phyloP scores from a whole-genome alignment of 2,113 vertebrate genomes.

The Spermophilus dauricus region DNA sequence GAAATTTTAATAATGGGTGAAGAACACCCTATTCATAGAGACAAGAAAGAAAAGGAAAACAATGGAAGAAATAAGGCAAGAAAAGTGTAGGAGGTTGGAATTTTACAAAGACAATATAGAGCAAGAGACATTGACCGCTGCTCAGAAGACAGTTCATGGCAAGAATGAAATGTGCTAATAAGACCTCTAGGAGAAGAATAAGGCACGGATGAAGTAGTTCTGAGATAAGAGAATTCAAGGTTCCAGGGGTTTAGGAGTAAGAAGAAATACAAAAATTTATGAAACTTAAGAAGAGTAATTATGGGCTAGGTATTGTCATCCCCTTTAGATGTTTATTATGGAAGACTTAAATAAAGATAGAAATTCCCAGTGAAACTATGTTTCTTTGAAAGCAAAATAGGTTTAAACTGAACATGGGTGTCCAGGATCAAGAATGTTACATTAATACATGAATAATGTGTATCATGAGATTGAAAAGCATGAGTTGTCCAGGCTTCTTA shows the following conservation, averaged over 20 bases:
- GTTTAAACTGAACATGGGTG: not conserved
- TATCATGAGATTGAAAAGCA: not conserved
- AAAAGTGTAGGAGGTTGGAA: not conserved
- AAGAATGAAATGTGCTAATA: not conserved
- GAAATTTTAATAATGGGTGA: not conserved
- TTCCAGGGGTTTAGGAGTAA: not conserved
- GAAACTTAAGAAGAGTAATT: not conserved
- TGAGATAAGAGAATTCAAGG: not conserved
- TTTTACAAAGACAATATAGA: not conserved
- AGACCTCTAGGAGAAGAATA: not conserved
- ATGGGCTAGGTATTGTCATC: not conserved
- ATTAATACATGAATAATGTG: not conserved
- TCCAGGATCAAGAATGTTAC: conserved; percentile 29
- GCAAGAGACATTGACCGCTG: not conserved
- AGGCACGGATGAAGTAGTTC: not conserved
- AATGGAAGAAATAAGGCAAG: not conserved
- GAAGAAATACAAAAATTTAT: not conserved
- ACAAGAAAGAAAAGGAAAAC: not conserved
- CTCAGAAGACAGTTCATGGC: not conserved
- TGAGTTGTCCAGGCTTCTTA: not conserved
- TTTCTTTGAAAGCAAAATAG: conserved; percentile 54
- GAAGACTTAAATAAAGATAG: conserved; percentile 20
- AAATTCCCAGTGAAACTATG: not conserved
- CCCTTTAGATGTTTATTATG: not conserved
- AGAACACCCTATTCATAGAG: not conserved